phyloP scores from a whole-genome alignment of 2,113 vertebrate genomes.

The Phocoena phocoena region DNA sequence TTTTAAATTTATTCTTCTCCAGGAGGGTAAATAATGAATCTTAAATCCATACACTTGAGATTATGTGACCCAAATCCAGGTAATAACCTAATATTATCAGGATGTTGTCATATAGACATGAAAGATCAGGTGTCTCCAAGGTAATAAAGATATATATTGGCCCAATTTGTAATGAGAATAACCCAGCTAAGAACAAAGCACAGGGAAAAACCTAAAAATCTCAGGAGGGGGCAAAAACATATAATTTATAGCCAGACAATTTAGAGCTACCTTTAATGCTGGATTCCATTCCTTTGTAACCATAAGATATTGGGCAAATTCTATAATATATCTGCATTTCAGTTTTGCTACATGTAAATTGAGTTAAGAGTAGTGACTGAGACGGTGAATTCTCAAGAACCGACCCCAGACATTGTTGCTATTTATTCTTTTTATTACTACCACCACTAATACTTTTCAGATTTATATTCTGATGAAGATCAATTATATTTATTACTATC shows the following conservation, averaged over 20 bases:
- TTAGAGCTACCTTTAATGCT: background rate
- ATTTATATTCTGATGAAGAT: background rate
- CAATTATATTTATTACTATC: background rate
- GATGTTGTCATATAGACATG: background rate
- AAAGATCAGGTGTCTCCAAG: background rate
- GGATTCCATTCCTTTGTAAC: rapidly evolving
- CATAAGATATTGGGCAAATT: background rate
- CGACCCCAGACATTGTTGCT: background rate
- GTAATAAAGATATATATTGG: background rate
- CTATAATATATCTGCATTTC: background rate
- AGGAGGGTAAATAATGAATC: background rate
- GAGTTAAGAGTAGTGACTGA: background rate
- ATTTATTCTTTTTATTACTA: background rate
- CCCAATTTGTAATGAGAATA: background rate
- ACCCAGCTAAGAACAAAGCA: background rate
- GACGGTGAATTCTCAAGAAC: background rate
- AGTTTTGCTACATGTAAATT: background rate
- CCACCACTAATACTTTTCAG: background rate
- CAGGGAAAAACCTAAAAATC: background rate
- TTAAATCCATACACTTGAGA: background rate
- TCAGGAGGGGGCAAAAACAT: background rate
- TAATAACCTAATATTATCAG: background rate
- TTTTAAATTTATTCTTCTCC: background rate
- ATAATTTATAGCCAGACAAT: background rate
- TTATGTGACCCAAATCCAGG: background rate